A percentile compares a stretch with the other conserved stretches of the same genome.
Evolutionary conservation across 2,888 invertebrate species (phyloP).

Genomic region (Oscheius myriophilus): DNA sequence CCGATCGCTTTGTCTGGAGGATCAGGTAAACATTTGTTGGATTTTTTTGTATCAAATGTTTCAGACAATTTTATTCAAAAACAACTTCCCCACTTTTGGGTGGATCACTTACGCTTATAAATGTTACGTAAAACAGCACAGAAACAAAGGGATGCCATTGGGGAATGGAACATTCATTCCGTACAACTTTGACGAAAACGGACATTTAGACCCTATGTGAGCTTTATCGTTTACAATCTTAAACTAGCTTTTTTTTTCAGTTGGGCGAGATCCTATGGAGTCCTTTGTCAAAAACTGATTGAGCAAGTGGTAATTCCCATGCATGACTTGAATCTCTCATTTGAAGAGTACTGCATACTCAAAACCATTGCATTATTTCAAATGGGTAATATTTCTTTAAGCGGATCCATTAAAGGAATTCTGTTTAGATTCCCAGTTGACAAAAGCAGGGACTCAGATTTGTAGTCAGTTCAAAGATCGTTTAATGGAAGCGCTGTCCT

Average conservation of each 20-base stretch:
- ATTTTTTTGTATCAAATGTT: too few relatives aligned
- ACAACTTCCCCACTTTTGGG: conserved; percentile 61
- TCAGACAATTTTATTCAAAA: conserved; percentile 59
- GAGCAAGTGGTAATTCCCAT: conserved; percentile 56
- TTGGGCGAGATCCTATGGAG: conserved; percentile 55
- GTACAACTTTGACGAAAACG: conserved; percentile 44
- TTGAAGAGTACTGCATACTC: conserved; percentile 56
- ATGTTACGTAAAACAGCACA: conserved; percentile 37
- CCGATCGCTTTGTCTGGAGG: conserved; percentile 43
- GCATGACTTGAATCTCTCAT: conserved; percentile 53
- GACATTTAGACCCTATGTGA: conserved; percentile 41
- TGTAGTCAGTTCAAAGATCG: conserved; percentile 39
- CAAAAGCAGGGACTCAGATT: conserved; percentile 31
- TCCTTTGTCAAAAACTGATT: conserved; percentile 51
- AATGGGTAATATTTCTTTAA: conserved; percentile 33
- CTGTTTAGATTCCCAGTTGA: conserved; percentile 50
- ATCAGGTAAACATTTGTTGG: conserved; percentile 54
- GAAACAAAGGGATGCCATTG: conserved; percentile 47
- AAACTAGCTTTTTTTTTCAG: conserved; percentile 27
- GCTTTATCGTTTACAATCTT: conserved; percentile 5
- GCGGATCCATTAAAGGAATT: background rate
- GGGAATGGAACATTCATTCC: conserved; percentile 61
- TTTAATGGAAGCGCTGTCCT: conserved; percentile 44
- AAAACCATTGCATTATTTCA: conserved; percentile 61
- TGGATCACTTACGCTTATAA: conserved; percentile 61